Percentiles rank a stretch among this genome's conserved stretches.
Conservation (phyloP, 2,113 vertebrate species). For the Amblyopsis rosae region DNA sequence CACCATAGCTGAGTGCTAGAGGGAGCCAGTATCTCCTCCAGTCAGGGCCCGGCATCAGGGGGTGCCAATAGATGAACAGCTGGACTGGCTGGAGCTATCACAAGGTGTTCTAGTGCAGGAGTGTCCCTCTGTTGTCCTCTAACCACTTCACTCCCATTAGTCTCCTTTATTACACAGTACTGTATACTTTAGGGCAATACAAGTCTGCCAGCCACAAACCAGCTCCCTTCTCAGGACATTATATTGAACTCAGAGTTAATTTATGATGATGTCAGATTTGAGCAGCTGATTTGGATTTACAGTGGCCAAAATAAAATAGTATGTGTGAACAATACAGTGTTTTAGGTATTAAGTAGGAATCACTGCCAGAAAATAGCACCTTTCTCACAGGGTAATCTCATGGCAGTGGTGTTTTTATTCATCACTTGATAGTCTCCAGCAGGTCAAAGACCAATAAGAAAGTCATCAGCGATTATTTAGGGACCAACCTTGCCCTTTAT, state of each 20-base stretch:
- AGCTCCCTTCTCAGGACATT: conserved; percentile 44
- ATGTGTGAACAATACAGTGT: neutral
- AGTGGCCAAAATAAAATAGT: neutral
- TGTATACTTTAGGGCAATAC: neutral
- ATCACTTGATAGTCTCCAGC: conserved; percentile 4
- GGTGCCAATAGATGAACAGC: conserved; percentile 16
- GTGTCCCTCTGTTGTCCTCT: too few relatives aligned
- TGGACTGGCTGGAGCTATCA: neutral
- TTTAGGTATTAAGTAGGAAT: neutral
- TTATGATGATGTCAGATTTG: conserved; percentile 51
- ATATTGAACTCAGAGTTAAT: conserved; percentile 18
- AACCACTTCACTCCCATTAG: conserved; percentile 12
- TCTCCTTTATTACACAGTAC: conserved; percentile 26
- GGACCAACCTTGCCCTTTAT: conserved; percentile 11
- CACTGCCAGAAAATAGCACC: conserved; percentile 27
- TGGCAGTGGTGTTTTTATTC: neutral
- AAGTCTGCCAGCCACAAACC: neutral
- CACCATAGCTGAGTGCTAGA: conserved; percentile 90
- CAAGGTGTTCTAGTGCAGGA: neutral
- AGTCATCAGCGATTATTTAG: conserved; percentile 10
- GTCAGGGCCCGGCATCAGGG: conserved; percentile 26
- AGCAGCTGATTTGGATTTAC: neutral
- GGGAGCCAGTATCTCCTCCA: neutral
- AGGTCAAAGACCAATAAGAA: neutral
- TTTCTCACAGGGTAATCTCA: neutral